Percentiles rank a stretch among this genome's conserved stretches.
Conservation (phyloP, 2,888 invertebrate genomes). For the Acanthosepion pharaonis region DNA sequence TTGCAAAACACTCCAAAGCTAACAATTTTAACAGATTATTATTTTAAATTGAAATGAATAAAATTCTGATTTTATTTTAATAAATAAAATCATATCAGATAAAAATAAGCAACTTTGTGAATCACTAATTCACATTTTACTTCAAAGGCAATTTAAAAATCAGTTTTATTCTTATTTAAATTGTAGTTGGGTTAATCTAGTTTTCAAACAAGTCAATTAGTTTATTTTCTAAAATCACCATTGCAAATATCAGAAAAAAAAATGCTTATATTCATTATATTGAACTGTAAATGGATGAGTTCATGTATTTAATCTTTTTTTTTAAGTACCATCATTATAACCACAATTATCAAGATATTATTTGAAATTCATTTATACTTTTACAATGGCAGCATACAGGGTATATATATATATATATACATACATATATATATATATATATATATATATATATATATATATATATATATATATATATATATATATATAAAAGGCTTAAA, state of each 20-base stretch:
- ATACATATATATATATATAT: neutral
- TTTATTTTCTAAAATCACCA: neutral
- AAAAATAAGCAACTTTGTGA: neutral
- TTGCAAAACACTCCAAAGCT: constrained; percentile 15
- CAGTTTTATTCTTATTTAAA: neutral
- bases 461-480: neutral
- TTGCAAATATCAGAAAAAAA: neutral
- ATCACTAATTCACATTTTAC: neutral
- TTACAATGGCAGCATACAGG: no score
- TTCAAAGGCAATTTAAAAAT: constrained; percentile 3
- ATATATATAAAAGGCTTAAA: no score
- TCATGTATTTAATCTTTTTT: no score
- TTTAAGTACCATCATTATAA: no score
- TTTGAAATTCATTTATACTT: no score
- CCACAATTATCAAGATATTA: no score
- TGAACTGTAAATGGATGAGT: no score
- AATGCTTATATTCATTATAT: neutral
- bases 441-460: neutral
- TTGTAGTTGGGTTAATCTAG: neutral
- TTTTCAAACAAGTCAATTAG: neutral
- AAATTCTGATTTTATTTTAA: neutral
- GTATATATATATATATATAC: neutral
- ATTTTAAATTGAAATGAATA: neutral
- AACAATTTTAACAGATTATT: neutral
- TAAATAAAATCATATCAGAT: neutral